Base-by-base conservation (phyloP, 2,113 vertebrate genomes). In the Hydropotes inermis region DNA sequence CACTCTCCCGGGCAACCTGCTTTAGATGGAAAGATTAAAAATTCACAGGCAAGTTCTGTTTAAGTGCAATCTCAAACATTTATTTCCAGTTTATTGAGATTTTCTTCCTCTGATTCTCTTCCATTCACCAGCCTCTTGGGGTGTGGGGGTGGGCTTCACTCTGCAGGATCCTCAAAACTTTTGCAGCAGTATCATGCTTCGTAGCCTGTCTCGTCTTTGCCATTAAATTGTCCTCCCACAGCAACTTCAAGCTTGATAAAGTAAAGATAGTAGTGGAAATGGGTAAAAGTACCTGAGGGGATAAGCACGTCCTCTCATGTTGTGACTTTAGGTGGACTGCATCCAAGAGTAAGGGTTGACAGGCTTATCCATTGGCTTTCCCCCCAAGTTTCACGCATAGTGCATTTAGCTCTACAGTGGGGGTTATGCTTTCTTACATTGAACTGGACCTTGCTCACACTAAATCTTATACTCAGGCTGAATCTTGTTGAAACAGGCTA, bases 11-110 rank as follows among this genome's bases (percentile, higher is more conserved):
- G 98, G 99, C 99, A 97, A 99, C 99, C 99, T 99, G 98, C 98
- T 98, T 98, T 95, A 98, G 98, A 98, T 98, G 98, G 98, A 99
- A 99, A 98, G 99, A 99, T 99, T 99, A 99, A 99, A 99, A 99
- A 98, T 99, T 99, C 98, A 99, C 99, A 98, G 99, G 99, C 98
- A 99, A 99, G 98, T 99, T 99, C 98, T 99, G 99, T 99, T 99
- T 99, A 98, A 99, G 99, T 98, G 99, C 99, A 98, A 99, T 99
- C 99, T 99, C 99, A 99, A 99, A 99, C 98, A 99, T 99, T 99
- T 98, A 99, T 99, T 99, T 99, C 99, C 84, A 99, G 99, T 98
- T 99, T 99, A 99, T 99, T 99, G 96, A 99, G 99, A 99, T 99
- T 99, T 98, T 99, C 99, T 98, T 99, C 99, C 98, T 99, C 99